Percentiles rank a stretch among this genome's conserved stretches.
Conservation (phyloP, 2,797 vertebrate genomes). For the Rhinoraja longicauda region DNA sequence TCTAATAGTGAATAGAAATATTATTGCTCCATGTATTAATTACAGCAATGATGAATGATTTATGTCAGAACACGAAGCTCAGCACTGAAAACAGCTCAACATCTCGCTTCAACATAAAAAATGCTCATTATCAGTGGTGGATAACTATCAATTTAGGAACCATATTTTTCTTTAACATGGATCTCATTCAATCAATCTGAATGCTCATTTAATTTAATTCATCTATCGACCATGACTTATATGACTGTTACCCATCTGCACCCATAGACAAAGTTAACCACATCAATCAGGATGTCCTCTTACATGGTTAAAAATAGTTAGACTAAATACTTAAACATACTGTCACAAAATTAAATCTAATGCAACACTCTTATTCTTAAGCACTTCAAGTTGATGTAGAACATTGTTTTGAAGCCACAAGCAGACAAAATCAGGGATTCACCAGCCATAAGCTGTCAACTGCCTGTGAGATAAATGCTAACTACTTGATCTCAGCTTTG, state of each 20-base stretch:
- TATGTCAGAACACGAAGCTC: background rate
- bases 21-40: background rate
- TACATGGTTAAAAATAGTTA: background rate
- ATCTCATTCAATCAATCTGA: constrained; percentile 6
- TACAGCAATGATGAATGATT: constrained; percentile 19
- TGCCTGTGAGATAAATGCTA: background rate
- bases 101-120: background rate
- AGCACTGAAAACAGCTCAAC: background rate
- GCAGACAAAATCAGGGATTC: background rate
- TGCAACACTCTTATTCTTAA: background rate
- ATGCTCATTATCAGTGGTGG: background rate
- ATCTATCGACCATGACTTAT: background rate
- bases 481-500: background rate
- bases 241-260: background rate
- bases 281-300: background rate
- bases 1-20: constrained; percentile 2
- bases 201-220: constrained; percentile 21
- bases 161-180: background rate
- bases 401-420: background rate
- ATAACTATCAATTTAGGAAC: background rate
- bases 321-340: background rate
- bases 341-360: background rate
- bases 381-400: background rate
- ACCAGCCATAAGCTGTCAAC: background rate
- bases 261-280: background rate